Conservation (phyloP, 2,888 invertebrate genomes). For the Rapana venosa region DNA sequence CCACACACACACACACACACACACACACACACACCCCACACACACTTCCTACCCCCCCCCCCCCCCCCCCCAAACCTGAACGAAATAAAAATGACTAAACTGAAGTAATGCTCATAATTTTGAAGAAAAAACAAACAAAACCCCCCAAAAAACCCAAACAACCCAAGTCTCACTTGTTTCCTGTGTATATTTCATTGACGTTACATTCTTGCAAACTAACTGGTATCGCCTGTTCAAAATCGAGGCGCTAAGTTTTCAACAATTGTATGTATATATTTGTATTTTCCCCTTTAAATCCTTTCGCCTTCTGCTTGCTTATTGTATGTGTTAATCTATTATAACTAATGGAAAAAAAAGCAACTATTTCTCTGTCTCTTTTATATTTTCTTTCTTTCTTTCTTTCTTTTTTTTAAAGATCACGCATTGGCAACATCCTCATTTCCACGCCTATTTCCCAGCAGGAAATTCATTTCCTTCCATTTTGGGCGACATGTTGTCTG, state of each 20-base stretch:
- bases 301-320: not conserved
- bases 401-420: conserved; percentile 82
- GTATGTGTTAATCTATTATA: too few relatives aligned
- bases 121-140: too few relatives aligned
- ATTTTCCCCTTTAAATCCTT: not conserved
- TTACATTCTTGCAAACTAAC: too few relatives aligned
- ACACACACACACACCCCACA: not conserved
- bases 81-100: too few relatives aligned
- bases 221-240: too few relatives aligned
- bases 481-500: conserved; percentile 96
- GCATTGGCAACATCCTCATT: conserved; percentile 98
- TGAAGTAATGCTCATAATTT: too few relatives aligned
- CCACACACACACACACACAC: not conserved
- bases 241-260: not conserved
- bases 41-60: not conserved
- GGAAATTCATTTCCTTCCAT: conserved; percentile 98
- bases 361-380: too few relatives aligned
- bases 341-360: too few relatives aligned
- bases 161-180: too few relatives aligned
- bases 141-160: too few relatives aligned
- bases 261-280: not conserved
- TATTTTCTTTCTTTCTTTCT: not conserved
- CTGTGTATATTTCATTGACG: too few relatives aligned
- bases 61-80: not conserved
- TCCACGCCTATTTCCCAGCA: conserved; percentile 99